These are phyloP conservation scores for Lipotes vexillifer DNA, from an alignment of 2,113 vertebrate genomes.

Conservation along the genomic window DNA sequence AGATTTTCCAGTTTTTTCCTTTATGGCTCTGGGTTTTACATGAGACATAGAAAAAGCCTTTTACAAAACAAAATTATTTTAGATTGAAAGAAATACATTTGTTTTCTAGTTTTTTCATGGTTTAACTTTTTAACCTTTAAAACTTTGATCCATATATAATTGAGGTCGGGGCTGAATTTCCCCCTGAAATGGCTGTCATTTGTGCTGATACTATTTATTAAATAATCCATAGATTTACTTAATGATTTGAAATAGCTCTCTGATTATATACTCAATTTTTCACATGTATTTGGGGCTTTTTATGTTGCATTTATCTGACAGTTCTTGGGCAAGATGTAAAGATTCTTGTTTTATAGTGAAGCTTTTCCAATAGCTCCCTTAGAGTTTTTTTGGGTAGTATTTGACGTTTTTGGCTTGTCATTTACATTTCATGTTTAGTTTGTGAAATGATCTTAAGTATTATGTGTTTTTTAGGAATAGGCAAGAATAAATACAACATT, in stretches of 20 bases:
- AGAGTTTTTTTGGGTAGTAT: not conserved
- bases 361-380: not conserved
- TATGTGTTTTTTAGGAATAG: not conserved
- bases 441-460: conserved; percentile 18
- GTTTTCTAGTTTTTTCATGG: not conserved
- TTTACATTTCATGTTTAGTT: not conserved
- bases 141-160: not conserved
- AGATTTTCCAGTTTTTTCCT: not conserved
- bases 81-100: not conserved
- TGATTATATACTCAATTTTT: not conserved
- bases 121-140: not conserved
- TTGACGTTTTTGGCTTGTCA: not conserved
- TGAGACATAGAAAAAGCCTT: not conserved
- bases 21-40: not conserved
- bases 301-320: not conserved
- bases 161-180: not conserved
- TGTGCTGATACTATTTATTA: not conserved
- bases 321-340: not conserved
- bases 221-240: not conserved
- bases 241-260: not conserved
- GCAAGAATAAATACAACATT: not conserved
- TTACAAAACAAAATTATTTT: not conserved
- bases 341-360: not conserved
- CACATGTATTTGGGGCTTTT: not conserved
- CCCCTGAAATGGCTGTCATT: not conserved